Conservation (phyloP, 2,888 invertebrate genomes). For the Acleris laterana region DNA sequence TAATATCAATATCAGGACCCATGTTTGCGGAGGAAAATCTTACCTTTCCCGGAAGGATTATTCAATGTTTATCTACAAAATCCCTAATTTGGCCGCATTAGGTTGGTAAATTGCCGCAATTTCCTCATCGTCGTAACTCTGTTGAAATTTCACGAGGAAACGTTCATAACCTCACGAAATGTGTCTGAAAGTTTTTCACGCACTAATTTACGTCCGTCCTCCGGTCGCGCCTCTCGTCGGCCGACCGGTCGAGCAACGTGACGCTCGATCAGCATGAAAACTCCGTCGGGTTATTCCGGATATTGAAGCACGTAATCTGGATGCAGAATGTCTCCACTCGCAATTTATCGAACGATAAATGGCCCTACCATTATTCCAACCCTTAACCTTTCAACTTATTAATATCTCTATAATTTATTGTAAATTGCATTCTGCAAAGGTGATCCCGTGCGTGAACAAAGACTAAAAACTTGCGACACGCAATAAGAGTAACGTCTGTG, state of each 20-base stretch:
- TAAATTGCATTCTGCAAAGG: slow-evolving; percentile 80
- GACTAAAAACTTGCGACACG: slow-evolving; percentile 7
- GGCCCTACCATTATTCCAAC: slow-evolving; percentile 78
- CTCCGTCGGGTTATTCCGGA: slow-evolving; percentile 70
- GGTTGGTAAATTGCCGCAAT: slow-evolving; percentile 51
- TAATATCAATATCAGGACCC: slow-evolving; percentile 21
- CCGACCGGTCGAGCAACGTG: slow-evolving; percentile 43
- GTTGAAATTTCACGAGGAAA: slow-evolving; percentile 51
- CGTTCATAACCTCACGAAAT: slow-evolving; percentile 50
- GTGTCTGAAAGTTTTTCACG: slow-evolving; percentile 55
- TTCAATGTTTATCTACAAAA: slow-evolving; percentile 36
- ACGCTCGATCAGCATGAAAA: slow-evolving; percentile 41
- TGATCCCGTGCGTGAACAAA: slow-evolving; percentile 65
- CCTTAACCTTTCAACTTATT: slow-evolving; percentile 82
- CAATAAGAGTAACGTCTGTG: too few relatives aligned
- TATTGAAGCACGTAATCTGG: slow-evolving; percentile 84
- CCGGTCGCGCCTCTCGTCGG: slow-evolving; percentile 34
- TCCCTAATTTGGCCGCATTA: slow-evolving; percentile 42
- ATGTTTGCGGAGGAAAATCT: slow-evolving; percentile 29
- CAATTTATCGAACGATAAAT: slow-evolving; percentile 83
- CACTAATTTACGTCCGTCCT: slow-evolving; percentile 47
- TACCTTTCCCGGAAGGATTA: slow-evolving; percentile 33
- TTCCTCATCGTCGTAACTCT: slow-evolving; percentile 48
- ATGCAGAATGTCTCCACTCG: slow-evolving; percentile 78
- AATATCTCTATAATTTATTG: slow-evolving; percentile 84